Evolutionary conservation across 2,113 vertebrate genomes (phyloP).

Genomic region (Lynx canadensis): DNA sequence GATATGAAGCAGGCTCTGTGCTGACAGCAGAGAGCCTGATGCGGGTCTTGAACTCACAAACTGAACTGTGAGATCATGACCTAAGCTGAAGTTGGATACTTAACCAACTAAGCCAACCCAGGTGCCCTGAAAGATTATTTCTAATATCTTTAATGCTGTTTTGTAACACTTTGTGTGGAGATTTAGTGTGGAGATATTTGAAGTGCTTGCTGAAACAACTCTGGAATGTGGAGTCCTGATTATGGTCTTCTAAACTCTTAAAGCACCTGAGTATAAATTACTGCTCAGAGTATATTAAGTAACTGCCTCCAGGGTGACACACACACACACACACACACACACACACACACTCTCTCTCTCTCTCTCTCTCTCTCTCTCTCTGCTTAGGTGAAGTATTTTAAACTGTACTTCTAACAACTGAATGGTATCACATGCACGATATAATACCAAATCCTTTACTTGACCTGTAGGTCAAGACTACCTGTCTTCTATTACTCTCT

Average conservation of each 20-base stretch:
- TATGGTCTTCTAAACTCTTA: neutral
- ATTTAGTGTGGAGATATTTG: no score
- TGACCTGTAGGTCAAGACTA: neutral
- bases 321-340: neutral
- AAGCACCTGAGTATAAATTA: neutral
- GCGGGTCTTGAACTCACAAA: no score
- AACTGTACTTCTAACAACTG: neutral
- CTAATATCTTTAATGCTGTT: neutral
- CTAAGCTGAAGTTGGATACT: no score
- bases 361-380: no score
- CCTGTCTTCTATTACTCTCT: neutral
- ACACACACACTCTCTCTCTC: no score
- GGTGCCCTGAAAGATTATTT: neutral
- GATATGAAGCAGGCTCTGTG: no score
- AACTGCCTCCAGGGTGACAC: neutral
- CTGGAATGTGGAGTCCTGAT: neutral
- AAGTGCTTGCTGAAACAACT: neutral
- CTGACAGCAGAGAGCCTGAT: no score
- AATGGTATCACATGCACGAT: neutral
- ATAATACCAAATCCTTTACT: neutral
- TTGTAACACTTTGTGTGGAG: neutral
- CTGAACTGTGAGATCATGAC: no score
- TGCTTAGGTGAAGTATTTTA: neutral
- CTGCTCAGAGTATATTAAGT: neutral
- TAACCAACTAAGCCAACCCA: no score